Evolutionary conservation across 1,140 invertebrate species (phyloP).

Genomic region (Heliothis subflexa): DNA sequence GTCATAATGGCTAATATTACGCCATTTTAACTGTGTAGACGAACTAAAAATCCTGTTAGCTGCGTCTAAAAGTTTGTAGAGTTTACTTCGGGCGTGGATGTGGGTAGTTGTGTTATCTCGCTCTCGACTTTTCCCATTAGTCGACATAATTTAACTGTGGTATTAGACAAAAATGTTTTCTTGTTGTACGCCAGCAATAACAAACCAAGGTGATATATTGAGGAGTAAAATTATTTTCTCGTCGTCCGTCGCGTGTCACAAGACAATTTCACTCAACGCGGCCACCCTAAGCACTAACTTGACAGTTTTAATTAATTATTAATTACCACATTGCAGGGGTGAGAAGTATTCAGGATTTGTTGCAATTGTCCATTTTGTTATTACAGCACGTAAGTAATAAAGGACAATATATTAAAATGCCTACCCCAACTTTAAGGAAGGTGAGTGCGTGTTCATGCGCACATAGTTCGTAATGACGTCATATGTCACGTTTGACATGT

Average conservation of each 20-base stretch:
- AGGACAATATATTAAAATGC: background rate
- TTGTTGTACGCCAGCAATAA: background rate
- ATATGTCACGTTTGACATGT: constrained; percentile 71
- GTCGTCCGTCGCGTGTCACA: background rate
- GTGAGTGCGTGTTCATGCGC: constrained; percentile 20
- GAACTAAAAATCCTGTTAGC: constrained; percentile 21
- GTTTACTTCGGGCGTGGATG: constrained; percentile 11
- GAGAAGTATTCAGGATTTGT: constrained; percentile 11
- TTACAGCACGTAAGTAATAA: constrained; percentile 8
- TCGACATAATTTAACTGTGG: background rate
- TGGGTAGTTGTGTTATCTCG: constrained; percentile 12
- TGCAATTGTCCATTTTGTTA: constrained; percentile 12
- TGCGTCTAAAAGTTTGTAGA: background rate
- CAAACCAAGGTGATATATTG: background rate
- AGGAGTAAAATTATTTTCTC: background rate
- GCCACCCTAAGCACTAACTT: constrained; percentile 23
- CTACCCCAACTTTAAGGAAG: constrained; percentile 19
- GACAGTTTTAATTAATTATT: constrained; percentile 42
- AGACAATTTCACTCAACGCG: constrained; percentile 17
- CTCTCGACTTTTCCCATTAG: background rate
- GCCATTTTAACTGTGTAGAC: constrained; percentile 11
- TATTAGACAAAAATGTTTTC: background rate
- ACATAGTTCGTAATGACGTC: constrained; percentile 73
- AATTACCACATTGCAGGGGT: constrained; percentile 33
- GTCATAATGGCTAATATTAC: constrained; percentile 37